Evolutionary conservation across 2,797 vertebrate species (phyloP), one percentile per base, ranked within the genome.

Genomic region (Psittacula echo): DNA sequence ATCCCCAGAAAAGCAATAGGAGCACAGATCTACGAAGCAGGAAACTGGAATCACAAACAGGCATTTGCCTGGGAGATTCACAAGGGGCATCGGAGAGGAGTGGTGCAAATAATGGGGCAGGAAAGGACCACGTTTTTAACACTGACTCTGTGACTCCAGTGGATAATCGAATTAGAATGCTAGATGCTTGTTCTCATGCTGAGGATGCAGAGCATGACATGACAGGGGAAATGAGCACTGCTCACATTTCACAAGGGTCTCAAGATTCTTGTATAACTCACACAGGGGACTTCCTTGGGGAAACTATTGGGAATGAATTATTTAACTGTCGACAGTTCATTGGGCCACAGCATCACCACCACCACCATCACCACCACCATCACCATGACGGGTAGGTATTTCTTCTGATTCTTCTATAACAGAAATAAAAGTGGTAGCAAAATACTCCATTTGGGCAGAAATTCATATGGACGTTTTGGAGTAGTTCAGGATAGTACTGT

Each of bases 271-370:
- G 99, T 88, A 98, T 99, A 58, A 97, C 99, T 8, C 98, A 99
- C 29, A 98, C 99, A 0, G 98, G 98, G 32, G 99, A 99, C 97
- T 99, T 99, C 92, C 98, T 99, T 21, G 99, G 99, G 42, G 99
- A 99, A 86, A 98, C 98, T 56, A 99, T 99, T 96, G 98, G 99
- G 61, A 99, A 98, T 22, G 99, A 99, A 67, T 98, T 99, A 37
- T 99, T 99, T 95, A 99, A 99, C 98, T 99, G 99, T 91, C 98
- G 99, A 0, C 98, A 99, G 72, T 99, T 99, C 97, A 99, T 99
- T 41, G 99, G 98, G 30, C 99, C 99, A 4, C 99, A 99, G 92
- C 99, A 99, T 77, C 99, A 99, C 44, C 99, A 99, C 27, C 99
- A 99, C 3, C 99, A 99, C 1, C 99, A 99, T 1, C 99, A 99